Percentiles rank a stretch among this genome's conserved stretches.
phyloP scores from a whole-genome alignment of 2,113 vertebrate genomes.

The Xenopus laevis region DNA sequence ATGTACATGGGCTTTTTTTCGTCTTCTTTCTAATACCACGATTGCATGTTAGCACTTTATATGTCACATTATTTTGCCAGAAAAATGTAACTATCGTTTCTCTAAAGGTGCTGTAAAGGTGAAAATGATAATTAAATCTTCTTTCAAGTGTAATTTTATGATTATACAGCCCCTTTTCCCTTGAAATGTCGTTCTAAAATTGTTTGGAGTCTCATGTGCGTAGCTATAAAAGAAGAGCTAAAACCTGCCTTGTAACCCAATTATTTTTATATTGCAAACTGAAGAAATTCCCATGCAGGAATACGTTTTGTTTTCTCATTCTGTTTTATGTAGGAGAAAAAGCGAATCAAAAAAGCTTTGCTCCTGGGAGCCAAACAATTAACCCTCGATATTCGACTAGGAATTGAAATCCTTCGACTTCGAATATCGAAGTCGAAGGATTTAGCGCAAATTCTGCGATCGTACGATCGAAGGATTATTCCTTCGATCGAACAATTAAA shows the following conservation, averaged over 20 bases:
- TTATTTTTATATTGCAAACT: constrained; percentile 67
- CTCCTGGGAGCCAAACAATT: constrained; percentile 3
- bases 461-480: no score
- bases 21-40: constrained; percentile 60
- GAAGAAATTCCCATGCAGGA: constrained; percentile 65
- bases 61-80: constrained; percentile 54
- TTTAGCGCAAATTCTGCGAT: no score
- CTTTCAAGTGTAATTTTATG: constrained; percentile 76
- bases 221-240: constrained; percentile 73
- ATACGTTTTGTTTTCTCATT: constrained; percentile 53
- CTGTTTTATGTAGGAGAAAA: constrained; percentile 31
- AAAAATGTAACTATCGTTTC: constrained; percentile 70
- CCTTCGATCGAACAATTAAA: no score
- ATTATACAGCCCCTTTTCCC: constrained; percentile 71
- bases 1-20: constrained; percentile 37
- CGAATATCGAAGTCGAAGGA: no score
- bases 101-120: constrained; percentile 75
- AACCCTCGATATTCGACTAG: no score
- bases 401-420: no score
- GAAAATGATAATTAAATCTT: constrained; percentile 85
- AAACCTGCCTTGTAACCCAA: constrained; percentile 68
- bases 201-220: constrained; percentile 69
- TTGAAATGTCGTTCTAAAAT: constrained; percentile 66
- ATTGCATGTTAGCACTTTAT: constrained; percentile 60
- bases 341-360: constrained; percentile 3